These are phyloP conservation scores for Pungitius pungitius DNA, from an alignment of 2,113 vertebrate genomes.

Conservation along the genomic window DNA sequence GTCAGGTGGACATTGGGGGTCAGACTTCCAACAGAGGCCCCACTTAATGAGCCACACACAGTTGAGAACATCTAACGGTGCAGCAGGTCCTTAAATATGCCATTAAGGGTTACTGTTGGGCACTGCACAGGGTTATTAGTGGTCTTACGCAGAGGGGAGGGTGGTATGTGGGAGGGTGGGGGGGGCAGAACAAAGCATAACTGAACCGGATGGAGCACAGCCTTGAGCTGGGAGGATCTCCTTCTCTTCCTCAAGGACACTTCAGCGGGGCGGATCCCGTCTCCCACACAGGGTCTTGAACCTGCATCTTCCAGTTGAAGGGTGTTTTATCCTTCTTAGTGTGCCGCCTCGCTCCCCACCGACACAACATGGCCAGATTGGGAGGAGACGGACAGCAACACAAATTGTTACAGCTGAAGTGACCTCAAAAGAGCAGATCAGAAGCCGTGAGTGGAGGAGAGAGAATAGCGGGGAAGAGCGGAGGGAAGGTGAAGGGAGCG, in stretches of 20 bases:
- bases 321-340: neutral
- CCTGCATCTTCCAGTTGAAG: conserved; percentile 34
- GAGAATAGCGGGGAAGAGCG: conserved; percentile 38
- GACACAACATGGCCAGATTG: conserved; percentile 5
- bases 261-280: conserved; percentile 29
- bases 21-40: conserved; percentile 4
- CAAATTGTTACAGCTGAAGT: conserved; percentile 37
- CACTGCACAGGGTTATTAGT: conserved; percentile 86
- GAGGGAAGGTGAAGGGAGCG: conserved; percentile 76
- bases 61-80: neutral
- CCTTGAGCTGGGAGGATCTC: conserved; percentile 14
- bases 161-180: neutral
- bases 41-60: neutral
- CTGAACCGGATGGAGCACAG: conserved; percentile 19
- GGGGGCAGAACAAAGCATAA: conserved; percentile 16
- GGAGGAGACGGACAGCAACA: conserved; percentile 19
- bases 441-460: conserved; percentile 40
- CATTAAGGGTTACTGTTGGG: conserved; percentile 6
- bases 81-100: conserved; percentile 16
- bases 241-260: conserved; percentile 45
- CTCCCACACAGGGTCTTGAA: conserved; percentile 31
- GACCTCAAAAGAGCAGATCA: conserved; percentile 55
- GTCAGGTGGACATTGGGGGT: neutral
- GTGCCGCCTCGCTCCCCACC: conserved; percentile 14
- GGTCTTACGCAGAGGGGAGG: conserved; percentile 82